Conservation (phyloP, 2,888 invertebrate genomes). For the Pantelozetes paolii region DNA sequence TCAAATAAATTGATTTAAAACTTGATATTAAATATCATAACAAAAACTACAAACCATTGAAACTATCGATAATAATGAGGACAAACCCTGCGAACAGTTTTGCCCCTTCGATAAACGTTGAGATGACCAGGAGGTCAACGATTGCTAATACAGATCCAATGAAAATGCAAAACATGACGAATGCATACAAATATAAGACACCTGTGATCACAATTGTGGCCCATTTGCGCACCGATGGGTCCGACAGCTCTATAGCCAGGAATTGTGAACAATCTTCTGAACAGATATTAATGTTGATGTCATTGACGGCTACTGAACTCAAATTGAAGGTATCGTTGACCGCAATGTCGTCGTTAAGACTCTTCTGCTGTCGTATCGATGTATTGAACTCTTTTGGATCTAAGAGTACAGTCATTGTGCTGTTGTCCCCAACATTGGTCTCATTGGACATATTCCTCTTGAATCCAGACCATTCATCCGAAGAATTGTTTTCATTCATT, state of each 20-base stretch:
- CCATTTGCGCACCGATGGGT: slow-evolving; percentile 9
- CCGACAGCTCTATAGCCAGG: neutral
- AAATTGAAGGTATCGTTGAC: neutral
- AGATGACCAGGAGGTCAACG: neutral
- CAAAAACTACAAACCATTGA: slow-evolving; percentile 1
- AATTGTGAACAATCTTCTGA: slow-evolving; percentile 13
- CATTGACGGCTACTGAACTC: neutral
- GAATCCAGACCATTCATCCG: neutral
- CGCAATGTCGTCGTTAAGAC: neutral
- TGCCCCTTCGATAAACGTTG: slow-evolving; percentile 21
- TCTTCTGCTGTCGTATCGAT: neutral
- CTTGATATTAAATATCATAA: neutral
- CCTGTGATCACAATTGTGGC: slow-evolving; percentile 16
- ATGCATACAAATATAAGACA: slow-evolving; percentile 24
- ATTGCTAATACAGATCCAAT: neutral
- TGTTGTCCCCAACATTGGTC: neutral
- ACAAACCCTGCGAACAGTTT: slow-evolving; percentile 21
- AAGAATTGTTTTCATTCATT: neutral
- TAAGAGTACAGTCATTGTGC: neutral
- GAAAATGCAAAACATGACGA: slow-evolving; percentile 22
- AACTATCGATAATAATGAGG: slow-evolving; percentile 27
- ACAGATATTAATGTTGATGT: neutral
- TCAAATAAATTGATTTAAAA: neutral
- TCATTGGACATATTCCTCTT: neutral
- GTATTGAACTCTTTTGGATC: neutral